Evolutionary conservation across 2,113 vertebrate genomes (phyloP).

Genomic region (Percina caprodes): DNA sequence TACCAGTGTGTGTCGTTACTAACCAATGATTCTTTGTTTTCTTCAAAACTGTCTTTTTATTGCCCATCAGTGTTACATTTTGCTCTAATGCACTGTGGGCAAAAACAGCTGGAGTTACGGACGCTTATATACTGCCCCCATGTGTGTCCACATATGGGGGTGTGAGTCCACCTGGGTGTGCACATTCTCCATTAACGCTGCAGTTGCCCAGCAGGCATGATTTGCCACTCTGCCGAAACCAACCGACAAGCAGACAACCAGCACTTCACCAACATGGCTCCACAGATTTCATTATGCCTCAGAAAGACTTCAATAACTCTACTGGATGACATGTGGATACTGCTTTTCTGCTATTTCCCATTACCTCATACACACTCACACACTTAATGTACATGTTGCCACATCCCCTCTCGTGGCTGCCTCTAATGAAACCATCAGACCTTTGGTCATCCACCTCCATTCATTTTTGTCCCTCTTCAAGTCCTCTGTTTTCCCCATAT

Average conservation of each 20-base stretch:
- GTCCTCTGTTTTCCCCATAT: conserved; percentile 60
- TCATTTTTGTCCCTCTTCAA: conserved; percentile 60
- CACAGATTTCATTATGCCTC: conserved; percentile 76
- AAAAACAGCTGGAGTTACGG: background rate
- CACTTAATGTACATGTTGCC: conserved; percentile 11
- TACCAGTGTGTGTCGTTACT: background rate
- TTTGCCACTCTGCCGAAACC: conserved; percentile 67
- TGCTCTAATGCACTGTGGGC: background rate
- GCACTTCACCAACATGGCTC: conserved; percentile 53
- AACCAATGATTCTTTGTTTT: background rate
- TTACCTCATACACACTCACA: conserved; percentile 10
- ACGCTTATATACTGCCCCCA: background rate
- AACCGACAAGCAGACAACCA: conserved; percentile 43
- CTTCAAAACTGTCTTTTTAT: background rate
- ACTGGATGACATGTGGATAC: conserved; percentile 40
- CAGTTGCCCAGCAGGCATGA: conserved; percentile 61
- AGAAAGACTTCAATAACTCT: conserved; percentile 83
- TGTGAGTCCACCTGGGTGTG: conserved; percentile 32
- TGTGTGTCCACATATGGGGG: conserved; percentile 23
- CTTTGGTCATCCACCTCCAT: conserved; percentile 47
- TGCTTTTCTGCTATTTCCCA: conserved; percentile 44
- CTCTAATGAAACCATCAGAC: conserved; percentile 78
- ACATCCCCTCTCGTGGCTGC: conserved; percentile 69
- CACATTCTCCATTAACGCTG: conserved; percentile 66
- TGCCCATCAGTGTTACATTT: background rate